Conservation (phyloP, 2,888 invertebrate genomes). For the Pimpla rufipes region DNA sequence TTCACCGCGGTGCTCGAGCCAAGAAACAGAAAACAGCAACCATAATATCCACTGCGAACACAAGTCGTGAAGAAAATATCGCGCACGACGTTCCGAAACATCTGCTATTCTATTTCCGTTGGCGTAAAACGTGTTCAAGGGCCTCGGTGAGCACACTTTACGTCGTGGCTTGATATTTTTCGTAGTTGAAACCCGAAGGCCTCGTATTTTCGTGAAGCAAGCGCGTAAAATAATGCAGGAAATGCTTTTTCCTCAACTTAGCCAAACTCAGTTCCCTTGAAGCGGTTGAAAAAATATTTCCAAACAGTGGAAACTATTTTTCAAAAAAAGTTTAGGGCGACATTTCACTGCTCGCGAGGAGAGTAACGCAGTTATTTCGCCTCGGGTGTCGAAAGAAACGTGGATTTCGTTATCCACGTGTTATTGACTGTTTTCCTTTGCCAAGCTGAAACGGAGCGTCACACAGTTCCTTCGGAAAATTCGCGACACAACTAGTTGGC, state of each 20-base stretch:
- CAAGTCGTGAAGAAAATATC: background rate
- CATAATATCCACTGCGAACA: background rate
- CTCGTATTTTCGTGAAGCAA: background rate
- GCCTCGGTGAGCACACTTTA: slow-evolving; percentile 5
- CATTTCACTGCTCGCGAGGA: too few relatives aligned
- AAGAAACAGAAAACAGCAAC: slow-evolving; percentile 12
- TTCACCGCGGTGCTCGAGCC: background rate
- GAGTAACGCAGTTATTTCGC: slow-evolving; percentile 3
- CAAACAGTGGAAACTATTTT: too few relatives aligned
- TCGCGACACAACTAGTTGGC: background rate
- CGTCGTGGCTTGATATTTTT: background rate
- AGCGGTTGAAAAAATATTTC: background rate
- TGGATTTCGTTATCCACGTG: background rate
- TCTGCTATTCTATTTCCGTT: slow-evolving; percentile 36
- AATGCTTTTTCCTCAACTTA: background rate
- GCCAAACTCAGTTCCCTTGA: background rate
- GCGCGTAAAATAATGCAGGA: background rate
- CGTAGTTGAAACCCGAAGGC: background rate
- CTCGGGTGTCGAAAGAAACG: slow-evolving; percentile 2
- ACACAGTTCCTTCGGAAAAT: background rate
- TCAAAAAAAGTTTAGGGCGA: too few relatives aligned
- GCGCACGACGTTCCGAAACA: slow-evolving; percentile 14
- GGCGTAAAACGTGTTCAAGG: slow-evolving; percentile 30
- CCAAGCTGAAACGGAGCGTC: slow-evolving; percentile 1
- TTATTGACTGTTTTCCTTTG: slow-evolving; percentile 13